Percentiles rank a stretch among this genome's conserved stretches.
Conservation (phyloP, 2,113 vertebrate species). For the Rissa tridactyla region DNA sequence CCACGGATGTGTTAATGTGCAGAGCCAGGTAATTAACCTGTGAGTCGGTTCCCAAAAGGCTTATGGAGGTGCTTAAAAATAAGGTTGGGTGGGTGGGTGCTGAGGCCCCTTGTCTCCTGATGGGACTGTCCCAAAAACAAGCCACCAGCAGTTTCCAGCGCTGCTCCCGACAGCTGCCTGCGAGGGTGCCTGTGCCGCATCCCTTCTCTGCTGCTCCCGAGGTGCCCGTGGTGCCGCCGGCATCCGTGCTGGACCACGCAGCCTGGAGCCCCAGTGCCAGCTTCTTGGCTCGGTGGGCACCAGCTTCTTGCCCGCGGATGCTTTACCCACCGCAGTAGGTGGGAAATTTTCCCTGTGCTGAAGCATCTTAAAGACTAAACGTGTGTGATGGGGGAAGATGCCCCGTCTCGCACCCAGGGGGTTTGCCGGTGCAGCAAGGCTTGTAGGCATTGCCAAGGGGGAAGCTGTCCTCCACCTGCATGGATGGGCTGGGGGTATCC, state of each 20-base stretch:
- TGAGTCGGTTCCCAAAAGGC: accelerated
- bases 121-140: not conserved
- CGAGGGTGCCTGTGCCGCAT: accelerated
- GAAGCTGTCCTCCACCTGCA: not conserved
- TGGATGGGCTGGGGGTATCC: not conserved
- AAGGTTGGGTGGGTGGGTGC: not conserved
- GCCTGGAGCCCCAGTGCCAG: accelerated
- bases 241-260: not conserved
- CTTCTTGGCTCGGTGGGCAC: not conserved
- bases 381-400: not conserved
- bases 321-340: not conserved
- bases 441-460: not conserved
- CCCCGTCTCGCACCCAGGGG: accelerated
- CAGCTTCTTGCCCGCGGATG: not conserved
- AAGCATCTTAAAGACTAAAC: not conserved
- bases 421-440: not conserved
- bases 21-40: not conserved
- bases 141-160: not conserved
- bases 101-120: not conserved
- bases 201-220: not conserved
- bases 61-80: not conserved
- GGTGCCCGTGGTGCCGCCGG: not conserved
- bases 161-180: not conserved
- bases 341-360: not conserved
- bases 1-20: not conserved